Evolutionary conservation across 2,113 vertebrate genomes (phyloP).

Genomic region (Himantopus leucocephalus): DNA sequence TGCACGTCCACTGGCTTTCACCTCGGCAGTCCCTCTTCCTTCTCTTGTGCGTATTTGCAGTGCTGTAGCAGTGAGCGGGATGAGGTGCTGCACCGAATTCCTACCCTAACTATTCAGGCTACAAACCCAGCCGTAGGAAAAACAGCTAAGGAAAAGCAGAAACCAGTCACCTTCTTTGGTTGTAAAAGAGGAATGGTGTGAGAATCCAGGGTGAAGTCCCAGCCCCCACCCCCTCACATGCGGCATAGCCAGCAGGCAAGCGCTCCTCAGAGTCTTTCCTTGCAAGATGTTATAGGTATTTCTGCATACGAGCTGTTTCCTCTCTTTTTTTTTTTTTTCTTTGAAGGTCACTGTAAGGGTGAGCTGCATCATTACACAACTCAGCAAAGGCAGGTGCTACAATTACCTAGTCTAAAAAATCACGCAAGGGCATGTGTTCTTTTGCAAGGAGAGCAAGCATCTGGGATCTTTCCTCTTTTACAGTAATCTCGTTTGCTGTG

Average conservation of each 20-base stretch:
- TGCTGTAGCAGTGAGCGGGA: background rate
- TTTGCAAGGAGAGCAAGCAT: background rate
- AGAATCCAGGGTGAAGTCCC: conserved; percentile 25
- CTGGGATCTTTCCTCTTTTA: background rate
- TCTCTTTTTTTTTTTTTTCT: background rate
- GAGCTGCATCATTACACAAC: background rate
- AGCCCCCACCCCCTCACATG: background rate
- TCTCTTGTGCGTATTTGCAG: background rate
- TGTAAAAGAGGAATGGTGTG: conserved; percentile 66
- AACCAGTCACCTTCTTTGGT: conserved; percentile 54
- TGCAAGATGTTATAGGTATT: conserved; percentile 17
- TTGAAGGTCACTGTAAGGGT: conserved; percentile 13
- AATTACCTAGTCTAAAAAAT: background rate
- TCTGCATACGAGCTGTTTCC: conserved; percentile 40
- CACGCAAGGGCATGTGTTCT: background rate
- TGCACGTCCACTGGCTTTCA: background rate
- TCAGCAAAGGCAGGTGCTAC: conserved; percentile 36
- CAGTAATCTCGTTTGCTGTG: background rate
- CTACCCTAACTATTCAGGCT: background rate
- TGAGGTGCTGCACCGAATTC: background rate
- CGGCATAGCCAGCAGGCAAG: background rate
- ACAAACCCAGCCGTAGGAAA: conserved; percentile 21
- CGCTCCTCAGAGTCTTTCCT: background rate
- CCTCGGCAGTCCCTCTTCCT: background rate
- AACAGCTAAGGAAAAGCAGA: conserved; percentile 54